Evolutionary conservation across 2,113 vertebrate genomes (phyloP).

Genomic region (Eolophus roseicapilla): DNA sequence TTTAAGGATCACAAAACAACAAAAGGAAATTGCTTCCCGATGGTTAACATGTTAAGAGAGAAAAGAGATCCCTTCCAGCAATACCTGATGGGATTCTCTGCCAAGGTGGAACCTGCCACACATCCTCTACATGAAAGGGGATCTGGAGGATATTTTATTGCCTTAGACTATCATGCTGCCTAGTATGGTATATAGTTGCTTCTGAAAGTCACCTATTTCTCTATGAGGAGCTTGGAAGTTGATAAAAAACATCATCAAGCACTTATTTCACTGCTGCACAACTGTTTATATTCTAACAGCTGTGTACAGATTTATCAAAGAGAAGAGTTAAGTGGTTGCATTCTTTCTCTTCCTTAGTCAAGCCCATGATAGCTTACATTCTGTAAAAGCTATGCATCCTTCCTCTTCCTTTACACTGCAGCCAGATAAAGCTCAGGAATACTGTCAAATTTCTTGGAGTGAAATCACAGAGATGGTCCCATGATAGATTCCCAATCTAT

Average conservation of each 20-base stretch:
- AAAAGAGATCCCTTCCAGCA: conserved; percentile 4
- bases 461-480: background rate
- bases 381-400: background rate
- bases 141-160: background rate
- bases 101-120: background rate
- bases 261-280: background rate
- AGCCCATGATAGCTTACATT: background rate
- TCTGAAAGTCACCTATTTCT: background rate
- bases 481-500: background rate
- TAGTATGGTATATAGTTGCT: background rate
- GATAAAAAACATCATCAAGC: background rate
- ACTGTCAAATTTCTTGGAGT: background rate
- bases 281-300: background rate
- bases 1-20: background rate
- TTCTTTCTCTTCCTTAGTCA: background rate
- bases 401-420: background rate
- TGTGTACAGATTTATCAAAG: background rate
- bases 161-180: background rate
- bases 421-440: background rate
- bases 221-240: background rate
- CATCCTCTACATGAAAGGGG: background rate
- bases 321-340: background rate
- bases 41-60: background rate
- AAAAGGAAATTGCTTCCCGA: background rate
- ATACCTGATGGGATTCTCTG: background rate